phyloP scores from a whole-genome alignment of 2,797 vertebrate species.

The Sebastes kiyomatsui region DNA sequence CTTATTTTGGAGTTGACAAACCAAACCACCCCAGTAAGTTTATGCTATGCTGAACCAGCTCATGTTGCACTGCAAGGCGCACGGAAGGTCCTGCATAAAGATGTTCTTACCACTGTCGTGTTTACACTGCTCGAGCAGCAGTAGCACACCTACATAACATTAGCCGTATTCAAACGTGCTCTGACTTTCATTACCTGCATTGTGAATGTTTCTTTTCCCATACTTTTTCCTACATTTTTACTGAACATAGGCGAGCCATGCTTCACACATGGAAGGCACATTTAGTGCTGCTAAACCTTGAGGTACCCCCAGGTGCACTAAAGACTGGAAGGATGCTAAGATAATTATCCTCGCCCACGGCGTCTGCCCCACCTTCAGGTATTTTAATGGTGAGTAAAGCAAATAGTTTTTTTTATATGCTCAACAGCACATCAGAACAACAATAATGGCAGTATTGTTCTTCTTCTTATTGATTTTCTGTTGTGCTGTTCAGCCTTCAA shows the following conservation, averaged over 20 bases:
- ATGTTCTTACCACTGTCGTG: too few relatives aligned
- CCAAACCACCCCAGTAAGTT: too few relatives aligned
- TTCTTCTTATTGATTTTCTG: background rate
- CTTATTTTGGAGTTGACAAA: too few relatives aligned
- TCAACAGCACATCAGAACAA: background rate
- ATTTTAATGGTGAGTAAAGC: constrained; percentile 7
- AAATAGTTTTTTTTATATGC: background rate
- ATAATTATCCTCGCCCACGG: background rate
- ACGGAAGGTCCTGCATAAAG: background rate
- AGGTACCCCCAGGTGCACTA: background rate
- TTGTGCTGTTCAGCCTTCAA: background rate
- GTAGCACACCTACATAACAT: too few relatives aligned
- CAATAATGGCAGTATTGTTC: background rate
- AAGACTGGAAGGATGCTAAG: background rate
- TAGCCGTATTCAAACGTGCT: background rate
- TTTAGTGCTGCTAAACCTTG: background rate
- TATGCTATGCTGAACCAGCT: too few relatives aligned
- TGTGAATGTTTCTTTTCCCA: background rate
- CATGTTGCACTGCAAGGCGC: too few relatives aligned
- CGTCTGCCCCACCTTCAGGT: background rate
- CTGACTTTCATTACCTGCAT: background rate
- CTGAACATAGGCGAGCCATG: background rate
- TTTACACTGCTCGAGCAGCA: background rate
- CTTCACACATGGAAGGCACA: background rate
- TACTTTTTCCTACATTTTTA: background rate